Percentiles rank a stretch among this genome's conserved stretches.
These are phyloP conservation scores for Hydrochoerus hydrochaeris DNA, from an alignment of 2,113 vertebrate species.

Conservation along the genomic window DNA sequence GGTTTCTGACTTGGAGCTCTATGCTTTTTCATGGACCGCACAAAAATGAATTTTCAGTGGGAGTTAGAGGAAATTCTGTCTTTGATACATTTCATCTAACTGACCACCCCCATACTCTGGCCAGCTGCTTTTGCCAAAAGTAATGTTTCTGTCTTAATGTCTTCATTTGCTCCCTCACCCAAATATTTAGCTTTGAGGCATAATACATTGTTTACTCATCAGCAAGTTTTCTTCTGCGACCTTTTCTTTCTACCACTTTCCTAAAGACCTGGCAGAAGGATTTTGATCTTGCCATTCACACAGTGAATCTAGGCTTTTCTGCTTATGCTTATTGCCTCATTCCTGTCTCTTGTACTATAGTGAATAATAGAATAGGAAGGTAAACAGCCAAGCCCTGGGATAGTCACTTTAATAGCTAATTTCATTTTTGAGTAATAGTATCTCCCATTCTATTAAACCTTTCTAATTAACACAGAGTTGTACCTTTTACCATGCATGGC, in stretches of 20 bases:
- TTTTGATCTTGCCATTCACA: not conserved
- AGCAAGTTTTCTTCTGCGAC: not conserved
- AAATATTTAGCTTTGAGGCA: not conserved
- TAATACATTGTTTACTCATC: not conserved
- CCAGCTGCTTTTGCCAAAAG: not conserved
- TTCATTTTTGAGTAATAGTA: not conserved
- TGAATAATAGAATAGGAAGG: not conserved
- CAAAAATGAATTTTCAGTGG: not conserved
- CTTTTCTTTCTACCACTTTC: not conserved
- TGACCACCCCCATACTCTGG: not conserved
- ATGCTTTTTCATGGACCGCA: not conserved
- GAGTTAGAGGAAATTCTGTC: not conserved
- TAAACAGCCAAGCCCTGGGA: not conserved
- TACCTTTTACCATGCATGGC: not conserved
- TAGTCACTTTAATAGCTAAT: not conserved
- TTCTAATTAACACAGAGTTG: not conserved
- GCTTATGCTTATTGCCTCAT: not conserved
- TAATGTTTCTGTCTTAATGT: not conserved
- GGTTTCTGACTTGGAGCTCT: not conserved
- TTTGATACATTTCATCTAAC: not conserved
- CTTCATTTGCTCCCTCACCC: accelerated
- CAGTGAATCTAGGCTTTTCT: not conserved
- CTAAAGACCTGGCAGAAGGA: not conserved
- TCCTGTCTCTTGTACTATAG: not conserved
- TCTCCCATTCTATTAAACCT: not conserved